Evolutionary conservation across 1,140 invertebrate genomes (phyloP), one percentile per base, ranked within the genome.

Genomic region (Macrosteles quadrilineatus): DNA sequence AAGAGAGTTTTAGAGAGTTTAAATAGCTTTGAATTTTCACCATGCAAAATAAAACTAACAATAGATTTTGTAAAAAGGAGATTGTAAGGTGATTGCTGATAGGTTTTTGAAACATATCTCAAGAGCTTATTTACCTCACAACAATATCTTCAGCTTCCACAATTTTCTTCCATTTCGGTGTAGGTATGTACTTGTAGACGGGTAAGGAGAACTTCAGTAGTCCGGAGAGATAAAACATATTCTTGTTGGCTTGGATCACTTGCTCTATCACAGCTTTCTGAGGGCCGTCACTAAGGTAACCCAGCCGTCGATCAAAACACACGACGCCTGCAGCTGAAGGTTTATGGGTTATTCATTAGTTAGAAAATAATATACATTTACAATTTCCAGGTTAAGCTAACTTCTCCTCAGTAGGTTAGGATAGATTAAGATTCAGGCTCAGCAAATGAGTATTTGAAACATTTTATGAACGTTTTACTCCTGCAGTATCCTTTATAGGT

Each of bases 281-380:
- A 6, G 75, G 31, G 11, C 72, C 67, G 1, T 67, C 53, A 66
- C 78, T 73, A 4, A 86, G 75, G 25, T 80, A 82, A 6, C 82
- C 83, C 1, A 86, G 74, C 43, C 84, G 72, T 57, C 75, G 78
- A 57, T 85, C 83, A 71, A 86, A 81, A 68, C 83, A 84, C 40
- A 86, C 78, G 62, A 81, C 75, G 31, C 79, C 82, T 25, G 84
- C 78, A 47, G 80, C 83, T 85, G 80, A 74, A 83, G 83, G 53
- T 77, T 73, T 81, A 81, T 31, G 4, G 21, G 6, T 64, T 27
- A 31, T 12, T 12, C 19, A 11, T n/a, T 31, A 19, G 11, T 55
- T 55, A 11, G 25, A 55, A 55, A 55, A 27, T 19, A 9, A 55
- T 11, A 31, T 64, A 27, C 9, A 11, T 29, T 11, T n/a, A 64